Evolutionary conservation across 2,888 invertebrate genomes (phyloP).

Genomic region (Scelioninae gen. 1): DNA sequence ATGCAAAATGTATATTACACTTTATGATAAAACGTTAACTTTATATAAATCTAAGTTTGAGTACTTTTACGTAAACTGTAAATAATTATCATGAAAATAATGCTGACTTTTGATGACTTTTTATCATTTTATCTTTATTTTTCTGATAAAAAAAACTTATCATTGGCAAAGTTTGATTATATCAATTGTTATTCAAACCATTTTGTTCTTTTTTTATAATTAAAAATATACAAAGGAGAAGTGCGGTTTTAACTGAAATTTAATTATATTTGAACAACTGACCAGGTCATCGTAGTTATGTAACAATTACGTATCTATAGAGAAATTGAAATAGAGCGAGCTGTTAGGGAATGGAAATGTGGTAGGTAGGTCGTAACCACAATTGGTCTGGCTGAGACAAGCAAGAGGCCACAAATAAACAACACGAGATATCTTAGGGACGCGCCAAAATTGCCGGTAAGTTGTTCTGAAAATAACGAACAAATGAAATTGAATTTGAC

Average conservation of each 20-base stretch:
- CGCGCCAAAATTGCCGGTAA: constrained; percentile 44
- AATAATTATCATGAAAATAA: neutral
- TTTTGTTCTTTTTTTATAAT: too few relatives aligned
- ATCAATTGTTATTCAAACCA: too few relatives aligned
- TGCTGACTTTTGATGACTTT: neutral
- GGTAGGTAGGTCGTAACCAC: constrained; percentile 56
- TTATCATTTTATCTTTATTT: too few relatives aligned
- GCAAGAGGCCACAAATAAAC: constrained; percentile 64
- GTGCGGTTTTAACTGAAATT: neutral
- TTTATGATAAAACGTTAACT: constrained; percentile 24
- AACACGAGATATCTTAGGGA: constrained; percentile 51
- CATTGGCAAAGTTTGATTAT: too few relatives aligned
- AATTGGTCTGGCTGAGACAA: constrained; percentile 65
- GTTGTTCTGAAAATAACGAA: constrained; percentile 20
- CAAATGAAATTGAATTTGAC: constrained; percentile 48
- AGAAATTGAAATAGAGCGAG: constrained; percentile 53
- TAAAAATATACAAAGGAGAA: too few relatives aligned
- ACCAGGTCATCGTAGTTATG: constrained; percentile 30
- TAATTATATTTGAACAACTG: constrained; percentile 26
- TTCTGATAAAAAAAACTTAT: too few relatives aligned
- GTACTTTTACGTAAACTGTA: neutral
- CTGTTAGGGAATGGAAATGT: constrained; percentile 57
- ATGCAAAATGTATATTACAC: constrained; percentile 23
- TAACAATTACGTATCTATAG: constrained; percentile 62
- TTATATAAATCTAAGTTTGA: constrained; percentile 17